Evolutionary conservation across 2,888 invertebrate genomes (phyloP), one percentile per base, ranked within the genome.

Genomic region (Apamea anceps): DNA sequence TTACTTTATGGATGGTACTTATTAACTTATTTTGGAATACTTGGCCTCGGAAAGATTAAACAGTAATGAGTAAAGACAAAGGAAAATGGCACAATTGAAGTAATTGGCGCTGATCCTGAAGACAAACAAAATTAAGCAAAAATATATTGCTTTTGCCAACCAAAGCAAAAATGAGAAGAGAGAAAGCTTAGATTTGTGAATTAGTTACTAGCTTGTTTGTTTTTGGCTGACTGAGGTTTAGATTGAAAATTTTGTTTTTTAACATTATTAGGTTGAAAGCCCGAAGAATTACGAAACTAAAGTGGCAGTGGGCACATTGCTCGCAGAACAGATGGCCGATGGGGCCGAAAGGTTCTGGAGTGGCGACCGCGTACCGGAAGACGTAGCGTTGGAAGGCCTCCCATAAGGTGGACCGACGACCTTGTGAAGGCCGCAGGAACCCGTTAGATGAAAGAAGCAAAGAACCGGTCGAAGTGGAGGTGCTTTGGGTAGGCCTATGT

Each of bases 1-100:
- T 82, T 62, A 74, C 65, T 57, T 82, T 79, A 67, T 72, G 45
- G 37, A 42, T 62, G 71, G 60, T 74, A 54, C 80, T 85, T 37
- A 37, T 75, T 32, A 57, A 80, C 37, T 85, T 85, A 75, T 72
- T 80, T 85, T 62, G 45, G 2, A 32, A 42, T 71, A 74, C 73
- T 79, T 71, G 21, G 45, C 70, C 48, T 77, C 42, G 28, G 15
- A 28, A 45, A 77, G 42, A 84, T 77, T 71, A 77, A 77, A 81
- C 51, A 60, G 42, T 71, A 66, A 81, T 66, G 32, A 77, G 57
- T 18, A 28, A 65, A 65, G 25, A 32, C 65, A 63, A 66, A 51
- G 28, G 32, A 45, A 75, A 80, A 67, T 60, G 51, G 18, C 72
- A 28, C 7, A 57, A 67, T 71, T 77, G 42, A n/a, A 71, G n/a